Evolutionary conservation across 92 coral and sea anemone genomes (phyloP).

Genomic region (Pocillopora grandis): DNA sequence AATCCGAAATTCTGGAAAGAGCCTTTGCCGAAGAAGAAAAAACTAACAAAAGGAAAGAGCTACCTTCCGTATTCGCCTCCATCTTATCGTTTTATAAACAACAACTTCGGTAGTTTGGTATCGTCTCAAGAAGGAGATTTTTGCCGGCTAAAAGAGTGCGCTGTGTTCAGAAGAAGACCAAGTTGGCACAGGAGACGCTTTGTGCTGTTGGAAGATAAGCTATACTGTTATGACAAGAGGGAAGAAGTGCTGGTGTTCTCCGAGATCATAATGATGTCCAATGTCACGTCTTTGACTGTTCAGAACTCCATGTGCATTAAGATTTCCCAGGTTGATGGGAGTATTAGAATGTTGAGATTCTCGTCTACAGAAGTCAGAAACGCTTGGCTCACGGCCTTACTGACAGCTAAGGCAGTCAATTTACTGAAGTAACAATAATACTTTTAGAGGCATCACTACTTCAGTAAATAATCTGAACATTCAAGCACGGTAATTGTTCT

Average conservation of each 20-base stretch:
- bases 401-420: constrained; percentile 24
- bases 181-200: constrained; percentile 26
- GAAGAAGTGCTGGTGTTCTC: not conserved
- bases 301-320: constrained; percentile 1
- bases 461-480: too few relatives aligned
- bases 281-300: not conserved
- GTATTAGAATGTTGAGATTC: constrained; percentile 4
- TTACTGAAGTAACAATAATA: constrained; percentile 9
- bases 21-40: constrained; percentile 5
- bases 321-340: constrained; percentile 2
- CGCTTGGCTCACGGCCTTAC: constrained; percentile 30
- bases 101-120: constrained; percentile 5
- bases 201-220: constrained; percentile 24
- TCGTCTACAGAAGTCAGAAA: constrained; percentile 17
- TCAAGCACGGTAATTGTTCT: not conserved
- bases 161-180: constrained; percentile 8
- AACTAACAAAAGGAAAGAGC: not conserved
- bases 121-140: constrained; percentile 23
- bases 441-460: too few relatives aligned
- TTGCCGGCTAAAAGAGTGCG: constrained; percentile 15
- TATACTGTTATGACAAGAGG: constrained; percentile 24
- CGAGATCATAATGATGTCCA: constrained; percentile 7
- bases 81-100: constrained; percentile 7
- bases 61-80: not conserved
- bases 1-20: not conserved